Evolutionary conservation across 2,888 invertebrate species (phyloP).

Genomic region (Quadroppia sp.): DNA sequence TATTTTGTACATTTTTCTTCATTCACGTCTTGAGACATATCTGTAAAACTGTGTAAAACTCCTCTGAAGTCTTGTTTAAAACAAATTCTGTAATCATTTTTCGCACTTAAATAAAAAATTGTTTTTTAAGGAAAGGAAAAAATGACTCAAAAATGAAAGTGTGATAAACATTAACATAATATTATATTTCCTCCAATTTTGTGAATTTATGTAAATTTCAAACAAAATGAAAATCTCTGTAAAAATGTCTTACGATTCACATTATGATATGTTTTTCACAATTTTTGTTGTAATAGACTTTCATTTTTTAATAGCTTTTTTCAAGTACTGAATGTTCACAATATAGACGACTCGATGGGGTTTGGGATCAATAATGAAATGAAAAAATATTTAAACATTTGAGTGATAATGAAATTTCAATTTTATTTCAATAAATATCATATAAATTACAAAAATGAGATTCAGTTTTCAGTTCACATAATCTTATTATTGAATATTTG

Average conservation of each 20-base stretch:
- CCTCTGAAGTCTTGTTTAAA: too few relatives aligned
- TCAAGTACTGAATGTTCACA: background rate
- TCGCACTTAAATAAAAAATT: too few relatives aligned
- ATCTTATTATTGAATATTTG: too few relatives aligned
- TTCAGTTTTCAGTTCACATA: too few relatives aligned
- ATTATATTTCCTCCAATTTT: slow-evolving; percentile 27
- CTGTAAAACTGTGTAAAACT: too few relatives aligned
- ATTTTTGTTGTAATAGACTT: background rate
- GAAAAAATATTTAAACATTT: background rate
- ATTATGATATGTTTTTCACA: background rate
- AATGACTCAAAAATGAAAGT: background rate
- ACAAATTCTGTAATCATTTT: too few relatives aligned
- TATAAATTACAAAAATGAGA: too few relatives aligned
- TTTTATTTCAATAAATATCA: too few relatives aligned
- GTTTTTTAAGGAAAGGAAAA: too few relatives aligned
- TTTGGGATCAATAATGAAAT: slow-evolving; percentile 1
- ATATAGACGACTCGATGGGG: background rate
- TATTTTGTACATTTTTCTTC: too few relatives aligned
- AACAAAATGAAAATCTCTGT: too few relatives aligned
- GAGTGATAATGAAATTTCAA: background rate
- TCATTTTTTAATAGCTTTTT: background rate
- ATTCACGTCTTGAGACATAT: too few relatives aligned
- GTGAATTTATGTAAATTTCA: slow-evolving; percentile 31
- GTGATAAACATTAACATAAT: slow-evolving; percentile 18
- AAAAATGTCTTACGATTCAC: background rate